Evolutionary conservation across 1,140 invertebrate species (phyloP), one percentile per base, ranked within the genome.

Genomic region (Mercenaria mercenaria): DNA sequence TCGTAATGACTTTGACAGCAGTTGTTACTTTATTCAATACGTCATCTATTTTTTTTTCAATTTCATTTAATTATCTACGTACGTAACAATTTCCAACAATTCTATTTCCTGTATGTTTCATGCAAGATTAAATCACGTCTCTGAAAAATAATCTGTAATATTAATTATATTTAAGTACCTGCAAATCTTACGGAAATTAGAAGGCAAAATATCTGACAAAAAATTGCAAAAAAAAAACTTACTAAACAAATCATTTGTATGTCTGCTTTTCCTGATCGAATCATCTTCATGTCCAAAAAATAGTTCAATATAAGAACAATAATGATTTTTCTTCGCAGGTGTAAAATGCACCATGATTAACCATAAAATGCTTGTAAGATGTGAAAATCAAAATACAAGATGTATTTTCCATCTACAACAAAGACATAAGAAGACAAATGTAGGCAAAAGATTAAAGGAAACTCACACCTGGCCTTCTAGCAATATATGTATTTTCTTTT

Each of bases 401-500:
- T 20, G 23, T 23, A 56, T 23, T 23, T 34, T 67, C 6, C 11
- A 29, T 72, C 34, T 37, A 72, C 34, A 72, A 72, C 67, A 72
- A 72, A 67, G 61, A 37, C 26, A 67, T 29, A 72, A 72, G 11
- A 72, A 37, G 67, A 72, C 67, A 39, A 72, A 72, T 72, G 37
- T 4, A 39, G 37, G n/a, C 34, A 72, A 18, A 1, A 72, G 34
- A 39, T 72, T 20, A 13, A 72, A 72, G 67, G 15, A 59, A 72
- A 39, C 23, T 39, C 67, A 37, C 67, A 41, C 67, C 67, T 72
- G 67, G 67, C 67, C 67, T 39, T 41, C 32, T 15, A 72, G 67
- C 67, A 8, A 72, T 8, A 2, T 37, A 37, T 72, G 59, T 26
- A 64, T n/a, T 29, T 64, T n/a, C n/a, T 26, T 41, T 72, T 72